These are phyloP conservation scores for Isichthys henryi DNA, from an alignment of 2,113 vertebrate species.

Conservation along the genomic window DNA sequence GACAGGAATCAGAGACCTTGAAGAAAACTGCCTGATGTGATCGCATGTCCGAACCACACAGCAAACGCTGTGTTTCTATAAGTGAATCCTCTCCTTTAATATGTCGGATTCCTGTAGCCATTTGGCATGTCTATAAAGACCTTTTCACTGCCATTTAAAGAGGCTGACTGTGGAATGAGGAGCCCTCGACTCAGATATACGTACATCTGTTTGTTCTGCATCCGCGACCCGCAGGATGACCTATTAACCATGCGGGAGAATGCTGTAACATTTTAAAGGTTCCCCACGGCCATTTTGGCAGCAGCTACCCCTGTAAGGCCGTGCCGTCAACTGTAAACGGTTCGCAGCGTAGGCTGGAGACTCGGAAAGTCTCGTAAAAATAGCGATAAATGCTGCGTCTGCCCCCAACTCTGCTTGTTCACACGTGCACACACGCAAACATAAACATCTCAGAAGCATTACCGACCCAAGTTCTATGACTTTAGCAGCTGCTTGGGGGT, in stretches of 20 bases:
- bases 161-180: neutral
- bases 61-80: neutral
- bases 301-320: neutral
- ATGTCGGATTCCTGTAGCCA: neutral
- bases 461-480: neutral
- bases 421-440: conserved; percentile 1
- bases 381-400: neutral
- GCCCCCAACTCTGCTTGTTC: neutral
- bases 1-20: neutral
- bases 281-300: neutral
- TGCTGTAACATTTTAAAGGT: conserved; percentile 7
- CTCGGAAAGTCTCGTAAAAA: neutral
- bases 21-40: neutral
- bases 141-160: neutral
- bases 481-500: neutral
- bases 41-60: neutral
- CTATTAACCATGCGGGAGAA: conserved; percentile 10
- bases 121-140: neutral
- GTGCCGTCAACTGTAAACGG: neutral
- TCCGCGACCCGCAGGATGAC: conserved; percentile 1
- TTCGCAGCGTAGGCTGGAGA: neutral
- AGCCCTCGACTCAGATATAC: neutral
- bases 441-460: neutral
- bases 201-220: conserved; percentile 13
- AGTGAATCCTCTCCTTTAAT: neutral